A percentile compares a stretch with the other conserved stretches of the same genome.
Evolutionary conservation across 2,888 invertebrate genomes (phyloP).

Genomic region (Loripinus fragilis): DNA sequence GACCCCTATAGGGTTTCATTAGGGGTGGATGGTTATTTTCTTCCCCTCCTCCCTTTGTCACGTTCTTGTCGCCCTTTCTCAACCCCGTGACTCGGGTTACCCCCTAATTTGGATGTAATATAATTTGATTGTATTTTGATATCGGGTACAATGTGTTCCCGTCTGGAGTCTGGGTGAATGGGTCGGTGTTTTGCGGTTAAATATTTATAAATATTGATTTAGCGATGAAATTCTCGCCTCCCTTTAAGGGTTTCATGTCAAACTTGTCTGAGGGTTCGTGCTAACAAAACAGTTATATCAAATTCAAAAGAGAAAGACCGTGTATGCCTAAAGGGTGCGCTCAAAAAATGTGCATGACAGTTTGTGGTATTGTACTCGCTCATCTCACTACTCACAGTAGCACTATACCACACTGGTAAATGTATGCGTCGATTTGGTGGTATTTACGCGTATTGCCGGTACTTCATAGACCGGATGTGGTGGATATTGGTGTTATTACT

Average conservation of each 20-base stretch:
- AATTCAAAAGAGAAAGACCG: too few species aligned
- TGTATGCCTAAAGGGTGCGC: too few species aligned
- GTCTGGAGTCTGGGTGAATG: slow-evolving; percentile 10
- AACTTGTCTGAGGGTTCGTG: not conserved
- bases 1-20: slow-evolving; percentile 26
- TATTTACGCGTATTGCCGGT: too few species aligned
- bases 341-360: too few species aligned
- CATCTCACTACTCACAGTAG: too few species aligned
- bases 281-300: too few species aligned
- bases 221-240: slow-evolving; percentile 10
- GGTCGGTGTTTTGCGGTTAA: slow-evolving; percentile 1
- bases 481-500: too few species aligned
- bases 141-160: slow-evolving; percentile 15
- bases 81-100: slow-evolving; percentile 2
- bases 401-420: too few species aligned
- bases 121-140: slow-evolving; percentile 28
- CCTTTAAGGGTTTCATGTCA: not conserved
- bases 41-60: slow-evolving; percentile 11
- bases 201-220: slow-evolving; percentile 21
- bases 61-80: slow-evolving; percentile 19
- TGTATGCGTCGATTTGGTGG: too few species aligned
- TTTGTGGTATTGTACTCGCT: too few species aligned
- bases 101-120: slow-evolving; percentile 24
- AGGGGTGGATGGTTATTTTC: slow-evolving; percentile 18
- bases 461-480: too few species aligned